phyloP scores from a whole-genome alignment of 2,797 vertebrate species.

The Orestias chungarensis region DNA sequence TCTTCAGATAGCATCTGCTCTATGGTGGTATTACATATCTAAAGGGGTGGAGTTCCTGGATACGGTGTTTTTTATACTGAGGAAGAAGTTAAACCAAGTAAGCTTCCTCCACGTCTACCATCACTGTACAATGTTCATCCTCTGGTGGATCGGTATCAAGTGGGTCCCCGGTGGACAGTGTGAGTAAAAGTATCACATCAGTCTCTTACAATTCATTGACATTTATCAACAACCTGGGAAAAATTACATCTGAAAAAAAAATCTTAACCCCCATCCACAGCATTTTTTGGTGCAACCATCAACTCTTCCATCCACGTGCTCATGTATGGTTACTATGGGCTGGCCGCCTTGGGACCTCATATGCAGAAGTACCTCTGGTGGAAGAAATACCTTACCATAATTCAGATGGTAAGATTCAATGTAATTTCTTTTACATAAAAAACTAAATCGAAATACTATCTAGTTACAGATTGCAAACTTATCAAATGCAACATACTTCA shows the following conservation, averaged over 20 bases:
- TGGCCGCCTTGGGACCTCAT: constrained; percentile 94
- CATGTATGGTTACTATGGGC: constrained; percentile 98
- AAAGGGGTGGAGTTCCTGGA: constrained; percentile 98
- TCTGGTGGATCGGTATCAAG: constrained; percentile 99
- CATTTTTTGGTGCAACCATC: constrained; percentile 96
- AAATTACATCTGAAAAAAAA: background rate
- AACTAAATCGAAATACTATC: background rate
- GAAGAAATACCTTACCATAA: constrained; percentile 98
- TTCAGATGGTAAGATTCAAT: constrained; percentile 88
- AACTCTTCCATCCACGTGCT: constrained; percentile 96
- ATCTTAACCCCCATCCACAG: constrained; percentile 66
- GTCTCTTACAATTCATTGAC: background rate
- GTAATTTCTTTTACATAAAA: background rate
- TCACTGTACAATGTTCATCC: constrained; percentile 98
- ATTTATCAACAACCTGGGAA: background rate
- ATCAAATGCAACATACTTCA: too few species aligned
- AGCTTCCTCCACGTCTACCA: constrained; percentile 99
- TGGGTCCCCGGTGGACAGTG: constrained; percentile 99
- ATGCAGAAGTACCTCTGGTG: constrained; percentile 99
- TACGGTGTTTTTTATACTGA: constrained; percentile 97
- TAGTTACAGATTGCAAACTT: background rate
- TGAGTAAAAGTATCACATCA: constrained; percentile 72
- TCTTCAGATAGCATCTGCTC: constrained; percentile 93
- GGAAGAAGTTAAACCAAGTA: constrained; percentile 98
- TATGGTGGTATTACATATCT: constrained; percentile 99